Percentiles rank a stretch among this genome's conserved stretches.
Conservation (phyloP, 30 jellyfish, hydroid and myxozoan genomes). For the Chrysaora quinquecirrha region DNA sequence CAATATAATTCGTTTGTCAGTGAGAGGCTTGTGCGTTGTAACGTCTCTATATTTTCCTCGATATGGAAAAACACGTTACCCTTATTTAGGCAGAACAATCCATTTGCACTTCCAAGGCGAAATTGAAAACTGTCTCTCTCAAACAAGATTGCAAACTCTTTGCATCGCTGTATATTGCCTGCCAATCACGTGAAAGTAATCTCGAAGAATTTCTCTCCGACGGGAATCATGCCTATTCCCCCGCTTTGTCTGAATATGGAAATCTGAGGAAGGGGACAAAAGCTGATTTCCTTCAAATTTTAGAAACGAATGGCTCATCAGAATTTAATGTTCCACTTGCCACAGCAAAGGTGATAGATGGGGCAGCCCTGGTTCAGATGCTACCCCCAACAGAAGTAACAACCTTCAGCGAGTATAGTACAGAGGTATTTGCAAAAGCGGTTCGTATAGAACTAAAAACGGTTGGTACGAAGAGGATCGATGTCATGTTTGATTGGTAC, state of each 20-base stretch:
- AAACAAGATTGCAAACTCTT: conserved; percentile 11
- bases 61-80: neutral
- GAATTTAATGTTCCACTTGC: neutral
- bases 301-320: neutral
- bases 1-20: conserved; percentile 8
- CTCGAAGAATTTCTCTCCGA: neutral
- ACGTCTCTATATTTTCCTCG: neutral
- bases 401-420: neutral
- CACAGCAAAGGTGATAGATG: neutral
- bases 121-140: neutral
- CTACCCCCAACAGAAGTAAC: neutral
- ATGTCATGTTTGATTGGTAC: neutral
- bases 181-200: neutral
- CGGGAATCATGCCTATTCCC: neutral
- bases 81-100: neutral
- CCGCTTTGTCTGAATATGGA: neutral
- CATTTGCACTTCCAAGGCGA: neutral
- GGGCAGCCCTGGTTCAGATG: neutral
- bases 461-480: too few relatives aligned
- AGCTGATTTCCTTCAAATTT: conserved; percentile 4
- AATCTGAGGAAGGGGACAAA: neutral
- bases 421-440: neutral
- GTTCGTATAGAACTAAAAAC: neutral
- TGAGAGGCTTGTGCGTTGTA: neutral
- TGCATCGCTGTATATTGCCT: neutral